Percentiles rank a stretch among this genome's conserved stretches.
Conservation (phyloP, 1,140 invertebrate genomes). For the Lutraria rhynchaena region DNA sequence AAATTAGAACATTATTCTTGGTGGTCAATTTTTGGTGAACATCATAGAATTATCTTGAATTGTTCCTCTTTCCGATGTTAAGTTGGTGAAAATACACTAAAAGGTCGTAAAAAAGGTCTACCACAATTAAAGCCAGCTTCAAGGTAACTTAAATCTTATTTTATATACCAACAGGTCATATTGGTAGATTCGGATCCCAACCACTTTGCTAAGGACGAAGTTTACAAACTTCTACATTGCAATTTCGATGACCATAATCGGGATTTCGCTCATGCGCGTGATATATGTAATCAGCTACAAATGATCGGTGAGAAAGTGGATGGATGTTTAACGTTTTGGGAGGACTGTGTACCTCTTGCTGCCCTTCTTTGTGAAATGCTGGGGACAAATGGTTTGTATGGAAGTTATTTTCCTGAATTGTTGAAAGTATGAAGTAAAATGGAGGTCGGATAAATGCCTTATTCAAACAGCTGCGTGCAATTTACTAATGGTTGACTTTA, state of each 20-base stretch:
- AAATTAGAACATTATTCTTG: too few relatives aligned
- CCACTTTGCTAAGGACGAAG: constrained; percentile 20
- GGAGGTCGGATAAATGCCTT: neutral
- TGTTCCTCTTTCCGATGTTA: too few relatives aligned
- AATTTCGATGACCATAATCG: constrained; percentile 63
- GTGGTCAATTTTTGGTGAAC: too few relatives aligned
- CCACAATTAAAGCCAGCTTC: too few relatives aligned
- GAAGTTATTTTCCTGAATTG: too few relatives aligned
- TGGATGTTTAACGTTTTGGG: constrained; percentile 70
- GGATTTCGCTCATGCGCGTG: constrained; percentile 50
- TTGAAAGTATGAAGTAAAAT: neutral
- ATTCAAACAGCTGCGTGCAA: too few relatives aligned
- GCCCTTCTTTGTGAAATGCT: constrained; percentile 59
- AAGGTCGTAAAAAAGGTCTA: too few relatives aligned
- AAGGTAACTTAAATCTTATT: too few relatives aligned
- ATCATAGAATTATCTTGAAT: too few relatives aligned
- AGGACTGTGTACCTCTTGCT: constrained; percentile 65
- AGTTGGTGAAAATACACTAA: too few relatives aligned
- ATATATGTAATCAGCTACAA: constrained; percentile 60
- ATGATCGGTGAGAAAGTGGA: constrained; percentile 34
- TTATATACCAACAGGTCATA: too few relatives aligned
- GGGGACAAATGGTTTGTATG: constrained; percentile 33
- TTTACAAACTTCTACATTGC: constrained; percentile 54
- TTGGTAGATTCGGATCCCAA: constrained; percentile 63
- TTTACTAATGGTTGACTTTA: neutral